These are phyloP conservation scores for Elgonia sp. DNA, from an alignment of 2,888 invertebrate genomes.

Conservation along the genomic window DNA sequence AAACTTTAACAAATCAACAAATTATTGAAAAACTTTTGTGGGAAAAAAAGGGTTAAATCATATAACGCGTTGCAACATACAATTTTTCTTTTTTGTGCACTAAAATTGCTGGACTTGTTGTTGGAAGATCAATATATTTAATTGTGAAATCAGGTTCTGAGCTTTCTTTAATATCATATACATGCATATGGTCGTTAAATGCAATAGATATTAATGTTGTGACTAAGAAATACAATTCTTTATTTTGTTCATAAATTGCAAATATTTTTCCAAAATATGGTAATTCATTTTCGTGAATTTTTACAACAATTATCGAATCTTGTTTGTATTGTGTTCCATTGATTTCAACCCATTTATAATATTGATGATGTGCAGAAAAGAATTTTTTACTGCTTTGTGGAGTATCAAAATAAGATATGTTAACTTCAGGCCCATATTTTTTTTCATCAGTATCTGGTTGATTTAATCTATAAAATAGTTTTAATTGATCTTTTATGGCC, in stretches of 20 bases:
- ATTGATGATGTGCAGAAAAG: not conserved
- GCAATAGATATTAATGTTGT: not conserved
- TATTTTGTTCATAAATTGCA: not conserved
- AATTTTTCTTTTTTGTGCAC: too few species aligned
- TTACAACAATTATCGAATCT: conserved; percentile 3
- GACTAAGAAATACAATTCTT: conserved; percentile 7
- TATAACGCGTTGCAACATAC: too few species aligned
- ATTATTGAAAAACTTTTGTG: too few species aligned
- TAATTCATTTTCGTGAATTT: not conserved
- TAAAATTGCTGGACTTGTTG: too few species aligned
- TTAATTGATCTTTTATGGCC: conserved; percentile 36
- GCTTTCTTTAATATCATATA: conserved; percentile 20
- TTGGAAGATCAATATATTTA: too few species aligned
- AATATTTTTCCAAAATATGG: conserved; percentile 17
- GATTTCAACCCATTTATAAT: conserved; percentile 32
- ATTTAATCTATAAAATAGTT: conserved; percentile 11
- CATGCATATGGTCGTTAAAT: conserved; percentile 19
- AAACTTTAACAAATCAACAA: too few species aligned
- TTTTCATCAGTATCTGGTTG: too few species aligned
- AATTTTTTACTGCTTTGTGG: not conserved
- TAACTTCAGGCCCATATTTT: not conserved
- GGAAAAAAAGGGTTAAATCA: too few species aligned
- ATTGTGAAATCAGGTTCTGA: not conserved
- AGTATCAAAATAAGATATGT: conserved; percentile 8
- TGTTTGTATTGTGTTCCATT: conserved; percentile 24